These are phyloP conservation scores for Magallana angulata DNA, from an alignment of 1,140 invertebrate species.

Conservation along the genomic window DNA sequence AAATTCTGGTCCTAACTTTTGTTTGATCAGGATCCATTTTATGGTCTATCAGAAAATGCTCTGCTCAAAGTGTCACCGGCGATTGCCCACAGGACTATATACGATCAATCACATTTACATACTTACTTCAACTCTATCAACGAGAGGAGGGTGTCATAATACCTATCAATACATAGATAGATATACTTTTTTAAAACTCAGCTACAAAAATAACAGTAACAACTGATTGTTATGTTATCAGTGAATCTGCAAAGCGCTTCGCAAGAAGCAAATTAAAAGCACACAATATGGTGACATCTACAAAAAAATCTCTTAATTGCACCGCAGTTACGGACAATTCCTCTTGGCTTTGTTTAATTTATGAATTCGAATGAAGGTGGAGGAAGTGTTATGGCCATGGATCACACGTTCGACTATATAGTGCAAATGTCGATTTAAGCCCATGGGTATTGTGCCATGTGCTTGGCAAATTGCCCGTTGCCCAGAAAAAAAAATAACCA, in stretches of 20 bases:
- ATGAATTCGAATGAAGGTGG: slow-evolving; percentile 31
- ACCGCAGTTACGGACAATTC: background rate
- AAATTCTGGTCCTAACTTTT: slow-evolving; percentile 24
- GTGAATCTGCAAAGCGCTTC: slow-evolving; percentile 1
- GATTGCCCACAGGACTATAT: slow-evolving; percentile 16
- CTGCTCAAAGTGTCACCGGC: slow-evolving; percentile 32
- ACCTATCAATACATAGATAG: slow-evolving; percentile 12
- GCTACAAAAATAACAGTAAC: background rate
- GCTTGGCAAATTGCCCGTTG: slow-evolving; percentile 32
- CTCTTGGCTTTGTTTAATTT: slow-evolving; percentile 33
- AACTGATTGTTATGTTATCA: slow-evolving; percentile 1
- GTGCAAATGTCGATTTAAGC: slow-evolving; percentile 23
- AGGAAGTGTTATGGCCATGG: slow-evolving; percentile 19
- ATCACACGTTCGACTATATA: slow-evolving; percentile 37
- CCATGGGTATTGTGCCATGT: slow-evolving; percentile 31
- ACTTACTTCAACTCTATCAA: slow-evolving; percentile 33
- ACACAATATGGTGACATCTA: slow-evolving; percentile 1
- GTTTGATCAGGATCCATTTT: slow-evolving; percentile 35
- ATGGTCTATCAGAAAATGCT: slow-evolving; percentile 36
- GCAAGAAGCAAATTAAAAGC: slow-evolving; percentile 17
- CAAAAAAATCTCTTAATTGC: background rate
- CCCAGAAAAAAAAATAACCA: slow-evolving; percentile 27
- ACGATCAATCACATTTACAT: slow-evolving; percentile 27
- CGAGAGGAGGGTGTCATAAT: slow-evolving; percentile 9
- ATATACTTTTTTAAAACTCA: background rate